Base-by-base conservation (phyloP, 1,140 invertebrate species). In the Armadillidium nasatum region DNA sequence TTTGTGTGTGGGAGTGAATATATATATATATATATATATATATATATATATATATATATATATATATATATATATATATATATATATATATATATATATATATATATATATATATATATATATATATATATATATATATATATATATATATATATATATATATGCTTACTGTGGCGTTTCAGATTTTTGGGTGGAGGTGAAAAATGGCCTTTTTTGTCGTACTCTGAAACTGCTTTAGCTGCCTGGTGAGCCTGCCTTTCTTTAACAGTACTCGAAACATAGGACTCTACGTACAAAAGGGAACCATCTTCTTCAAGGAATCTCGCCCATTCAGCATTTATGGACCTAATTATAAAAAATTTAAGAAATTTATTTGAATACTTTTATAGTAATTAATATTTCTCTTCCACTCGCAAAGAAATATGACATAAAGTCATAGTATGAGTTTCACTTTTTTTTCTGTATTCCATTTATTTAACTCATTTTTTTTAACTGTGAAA, bases 261-360 rank as follows among this genome's bases (percentile, higher is more conserved):
- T 23, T 74, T 45, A 23, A 80, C 79, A 10, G 79, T 80, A 23
- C 79, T 80, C 9, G 79, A 80, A 7, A 80, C 79, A 50, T 80
- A 80, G 1, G 79, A 80, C 72, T 80, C 79, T 45, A 80, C 73
- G 60, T 80, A 80, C 13, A 80, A 69, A n/a, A 80, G 67, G 0
- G 79, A 80, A 13, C 79, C 79, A 69, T 80, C 79, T 46, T 54
- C 69, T 44, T 76, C 71, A 15, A 80, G 72, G 68, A 78, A 77
- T 54, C 77, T 72, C 54, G 77, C 66, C 79, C 79, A 80, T 54
- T 80, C 79, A 19, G 79, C 79, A 74, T 80, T 75, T n/a, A 74
- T 72, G 75, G 78, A 74, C 76, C 72, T 81, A 60, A 60, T 15
- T 7, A 60, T 13, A 60, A 13, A 60, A 50, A 60, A 19, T 60